These are phyloP conservation scores for Limnephilus auricula DNA, from an alignment of 2,888 invertebrate species.

Conservation along the genomic window DNA sequence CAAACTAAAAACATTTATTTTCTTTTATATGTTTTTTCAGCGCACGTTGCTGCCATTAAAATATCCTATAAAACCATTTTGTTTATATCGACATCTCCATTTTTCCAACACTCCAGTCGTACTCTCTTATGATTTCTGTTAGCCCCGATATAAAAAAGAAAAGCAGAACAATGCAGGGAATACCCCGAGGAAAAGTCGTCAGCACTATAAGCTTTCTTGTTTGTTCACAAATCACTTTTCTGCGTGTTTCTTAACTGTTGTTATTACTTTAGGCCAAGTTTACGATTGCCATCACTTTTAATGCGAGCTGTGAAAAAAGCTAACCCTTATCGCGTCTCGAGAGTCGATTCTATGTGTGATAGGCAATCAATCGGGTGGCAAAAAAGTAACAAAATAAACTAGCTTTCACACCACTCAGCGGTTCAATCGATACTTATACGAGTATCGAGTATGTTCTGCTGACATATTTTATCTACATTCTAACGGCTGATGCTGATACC, in stretches of 20 bases:
- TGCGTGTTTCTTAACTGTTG: slow-evolving; percentile 49
- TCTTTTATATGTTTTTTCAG: not conserved
- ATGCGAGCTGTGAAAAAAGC: slow-evolving; percentile 38
- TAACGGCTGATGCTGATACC: not conserved
- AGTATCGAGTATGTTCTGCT: not conserved
- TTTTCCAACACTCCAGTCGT: not conserved
- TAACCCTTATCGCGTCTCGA: slow-evolving; percentile 38
- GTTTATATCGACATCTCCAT: not conserved
- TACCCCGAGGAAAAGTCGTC: slow-evolving; percentile 31
- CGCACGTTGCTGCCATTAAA: not conserved
- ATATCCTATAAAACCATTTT: slow-evolving; percentile 5
- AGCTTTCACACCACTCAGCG: not conserved
- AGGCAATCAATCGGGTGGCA: slow-evolving; percentile 36
- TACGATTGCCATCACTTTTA: slow-evolving; percentile 49
- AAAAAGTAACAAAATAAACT: slow-evolving; percentile 12
- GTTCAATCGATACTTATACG: not conserved
- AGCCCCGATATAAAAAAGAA: not conserved
- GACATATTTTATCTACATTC: not conserved
- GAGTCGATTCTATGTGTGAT: slow-evolving; percentile 38
- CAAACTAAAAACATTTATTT: not conserved
- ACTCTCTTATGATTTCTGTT: slow-evolving; percentile 29
- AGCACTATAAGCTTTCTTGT: slow-evolving; percentile 49
- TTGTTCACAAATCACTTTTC: slow-evolving; percentile 53
- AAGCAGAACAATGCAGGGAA: slow-evolving; percentile 36
- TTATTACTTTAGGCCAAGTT: slow-evolving; percentile 39